These are phyloP conservation scores for Camponotus fellah DNA, from an alignment of 2,888 invertebrate genomes.

Conservation along the genomic window DNA sequence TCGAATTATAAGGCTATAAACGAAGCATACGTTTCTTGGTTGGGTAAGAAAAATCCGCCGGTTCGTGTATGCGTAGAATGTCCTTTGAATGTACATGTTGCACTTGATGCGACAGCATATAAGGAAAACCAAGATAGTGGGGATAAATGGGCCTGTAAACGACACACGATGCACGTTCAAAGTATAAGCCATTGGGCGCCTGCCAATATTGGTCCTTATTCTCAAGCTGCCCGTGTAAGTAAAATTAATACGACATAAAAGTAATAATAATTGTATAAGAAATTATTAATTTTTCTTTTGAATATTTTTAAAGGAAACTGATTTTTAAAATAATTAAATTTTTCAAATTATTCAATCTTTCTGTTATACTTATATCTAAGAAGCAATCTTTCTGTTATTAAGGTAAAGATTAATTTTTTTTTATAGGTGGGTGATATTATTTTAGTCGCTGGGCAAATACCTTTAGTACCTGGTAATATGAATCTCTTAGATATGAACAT, in stretches of 20 bases:
- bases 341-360: neutral
- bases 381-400: neutral
- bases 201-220: constrained; percentile 98
- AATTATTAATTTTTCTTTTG: constrained; percentile 41
- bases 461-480: constrained; percentile 94
- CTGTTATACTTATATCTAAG: neutral
- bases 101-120: constrained; percentile 92
- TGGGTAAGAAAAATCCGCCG: constrained; percentile 93
- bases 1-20: constrained; percentile 92
- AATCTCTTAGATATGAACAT: constrained; percentile 92
- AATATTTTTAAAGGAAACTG: neutral
- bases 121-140: constrained; percentile 81
- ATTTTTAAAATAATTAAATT: neutral
- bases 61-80: constrained; percentile 95
- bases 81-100: constrained; percentile 91
- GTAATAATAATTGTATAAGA: constrained; percentile 43
- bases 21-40: constrained; percentile 91
- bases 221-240: constrained; percentile 94
- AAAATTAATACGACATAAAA: constrained; percentile 41
- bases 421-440: constrained; percentile 93
- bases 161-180: constrained; percentile 97
- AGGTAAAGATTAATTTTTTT: constrained; percentile 35
- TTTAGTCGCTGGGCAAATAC: constrained; percentile 97
- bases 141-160: constrained; percentile 82
- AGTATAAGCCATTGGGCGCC: constrained; percentile 99